A percentile compares a stretch with the other conserved stretches of the same genome.
Conservation (phyloP, 2,888 invertebrate genomes). For the Dryadula phaetusa region DNA sequence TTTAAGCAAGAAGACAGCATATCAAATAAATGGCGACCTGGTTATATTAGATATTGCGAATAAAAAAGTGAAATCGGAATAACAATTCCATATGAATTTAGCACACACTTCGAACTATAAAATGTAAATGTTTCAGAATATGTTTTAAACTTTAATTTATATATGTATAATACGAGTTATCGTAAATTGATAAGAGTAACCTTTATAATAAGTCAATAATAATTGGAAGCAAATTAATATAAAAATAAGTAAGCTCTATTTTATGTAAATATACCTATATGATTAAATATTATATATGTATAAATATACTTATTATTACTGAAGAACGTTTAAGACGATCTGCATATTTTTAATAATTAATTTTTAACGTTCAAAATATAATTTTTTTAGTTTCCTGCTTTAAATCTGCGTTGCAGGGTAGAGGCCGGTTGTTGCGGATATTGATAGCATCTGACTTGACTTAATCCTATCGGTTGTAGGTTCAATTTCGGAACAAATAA, state of each 20-base stretch:
- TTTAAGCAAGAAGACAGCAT: conserved; percentile 50
- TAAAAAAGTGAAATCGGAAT: conserved; percentile 19
- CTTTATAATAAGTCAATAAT: conserved; percentile 1
- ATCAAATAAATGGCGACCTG: conserved; percentile 71
- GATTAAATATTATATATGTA: no score
- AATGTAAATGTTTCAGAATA: neutral
- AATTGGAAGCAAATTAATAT: neutral
- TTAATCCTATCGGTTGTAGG: no score
- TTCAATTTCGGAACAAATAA: no score
- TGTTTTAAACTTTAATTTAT: conserved; percentile 6
- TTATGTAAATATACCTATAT: no score
- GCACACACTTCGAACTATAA: conserved; percentile 6
- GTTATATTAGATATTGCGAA: conserved; percentile 56
- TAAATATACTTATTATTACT: no score
- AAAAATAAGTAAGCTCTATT: neutral
- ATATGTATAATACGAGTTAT: conserved; percentile 1
- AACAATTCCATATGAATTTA: conserved; percentile 4
- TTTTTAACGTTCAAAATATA: no score
- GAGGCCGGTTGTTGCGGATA: no score
- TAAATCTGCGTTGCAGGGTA: no score
- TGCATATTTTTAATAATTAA: no score
- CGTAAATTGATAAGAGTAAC: conserved; percentile 10
- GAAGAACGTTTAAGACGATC: no score
- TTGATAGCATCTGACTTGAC: no score
- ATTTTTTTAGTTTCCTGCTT: no score